These are phyloP conservation scores for Copsychus sechellarum DNA, from an alignment of 2,113 vertebrate species.

Conservation along the genomic window DNA sequence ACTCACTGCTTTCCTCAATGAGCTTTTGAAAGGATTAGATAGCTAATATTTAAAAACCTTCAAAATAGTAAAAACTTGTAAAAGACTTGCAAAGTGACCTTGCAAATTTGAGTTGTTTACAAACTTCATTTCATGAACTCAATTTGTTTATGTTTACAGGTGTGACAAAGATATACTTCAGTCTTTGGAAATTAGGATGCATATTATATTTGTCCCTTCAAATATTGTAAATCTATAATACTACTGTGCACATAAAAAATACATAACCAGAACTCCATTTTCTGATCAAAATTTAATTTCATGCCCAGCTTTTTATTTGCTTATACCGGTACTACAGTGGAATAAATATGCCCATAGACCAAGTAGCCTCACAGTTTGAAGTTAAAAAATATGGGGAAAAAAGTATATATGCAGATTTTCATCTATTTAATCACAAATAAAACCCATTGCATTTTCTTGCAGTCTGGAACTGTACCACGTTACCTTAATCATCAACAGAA, in stretches of 20 bases:
- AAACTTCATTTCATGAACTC: background rate
- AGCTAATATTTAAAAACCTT: background rate
- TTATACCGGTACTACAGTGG: background rate
- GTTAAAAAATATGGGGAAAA: background rate
- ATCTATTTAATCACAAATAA: constrained; percentile 27
- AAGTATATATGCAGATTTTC: background rate
- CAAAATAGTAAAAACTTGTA: background rate
- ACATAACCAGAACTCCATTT: background rate
- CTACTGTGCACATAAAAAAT: background rate
- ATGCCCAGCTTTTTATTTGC: constrained; percentile 18
- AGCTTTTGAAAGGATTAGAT: background rate
- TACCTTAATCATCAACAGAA: constrained; percentile 39
- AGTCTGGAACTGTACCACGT: background rate
- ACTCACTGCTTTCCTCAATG: background rate
- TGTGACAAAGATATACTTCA: background rate
- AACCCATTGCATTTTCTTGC: background rate
- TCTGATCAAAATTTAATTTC: constrained; percentile 38
- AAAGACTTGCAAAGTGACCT: background rate
- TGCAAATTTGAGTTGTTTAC: background rate
- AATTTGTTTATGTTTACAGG: background rate
- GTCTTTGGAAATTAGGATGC: background rate
- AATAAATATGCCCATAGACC: background rate
- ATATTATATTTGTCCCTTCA: background rate
- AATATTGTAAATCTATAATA: background rate
- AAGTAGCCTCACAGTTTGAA: background rate